Base-by-base conservation (phyloP, 2,113 vertebrate genomes). In the Panthera uncia region DNA sequence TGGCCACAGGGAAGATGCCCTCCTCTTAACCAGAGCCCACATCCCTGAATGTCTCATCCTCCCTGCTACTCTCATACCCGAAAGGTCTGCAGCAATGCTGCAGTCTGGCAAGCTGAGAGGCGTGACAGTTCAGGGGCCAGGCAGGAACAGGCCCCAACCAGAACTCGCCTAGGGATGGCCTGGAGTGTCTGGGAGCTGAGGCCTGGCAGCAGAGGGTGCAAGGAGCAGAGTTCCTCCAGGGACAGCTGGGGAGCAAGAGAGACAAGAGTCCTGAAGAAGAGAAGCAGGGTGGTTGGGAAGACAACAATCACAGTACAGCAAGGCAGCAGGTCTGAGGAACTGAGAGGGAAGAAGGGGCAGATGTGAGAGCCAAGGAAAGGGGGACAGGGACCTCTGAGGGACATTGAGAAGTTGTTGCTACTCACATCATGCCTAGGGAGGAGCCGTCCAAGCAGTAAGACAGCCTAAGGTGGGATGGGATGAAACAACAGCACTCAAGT, bases 351-450 rank as follows among this genome's bases (percentile, higher is more conserved):
- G 61, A 50, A 23, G 55, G 0, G 12, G 23, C 27, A 45, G 57
- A 21, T 2, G 0, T 3, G 8, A 31, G 27, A 52, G 29, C 29
- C 16, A 29, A 2, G 65, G 31, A 12, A 48, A 82, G 0, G 1
- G 36, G 23, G 71, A 15, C 27, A 21, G 36, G 65, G 68, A 83
- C 45, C 50, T 82, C 27, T 4, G 78, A 7, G 18, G 13, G 7
- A 7, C 18, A 57, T 3, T 18, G 68, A 89, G 61, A 97, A 85
- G n/a, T 23, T 85, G 68, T 65, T 38, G 41, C 89, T 86, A 98
- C 98, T 99, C 98, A 99, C 99, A 41, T 99, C 99, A 1, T 93
- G 98, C n/a, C 98, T 98, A 29, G 98, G 98, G 52, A 99, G 98
- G 73, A 99, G 98, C 96, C 98, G 98, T 63, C 97, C 97, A 78